These are phyloP conservation scores for Zaprionus lineosus DNA, from an alignment of 2,888 invertebrate species.

Conservation along the genomic window DNA sequence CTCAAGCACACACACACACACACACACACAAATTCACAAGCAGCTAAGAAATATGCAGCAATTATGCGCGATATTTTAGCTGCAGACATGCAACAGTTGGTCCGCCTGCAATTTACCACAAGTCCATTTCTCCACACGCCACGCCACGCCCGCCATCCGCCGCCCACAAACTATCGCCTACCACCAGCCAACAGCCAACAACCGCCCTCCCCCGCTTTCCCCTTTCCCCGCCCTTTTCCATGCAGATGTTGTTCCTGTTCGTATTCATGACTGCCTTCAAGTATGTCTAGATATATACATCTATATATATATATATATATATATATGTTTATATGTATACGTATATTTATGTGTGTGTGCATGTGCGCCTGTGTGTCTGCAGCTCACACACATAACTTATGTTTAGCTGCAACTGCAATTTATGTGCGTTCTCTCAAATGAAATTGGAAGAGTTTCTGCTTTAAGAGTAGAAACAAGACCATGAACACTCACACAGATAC, in stretches of 20 bases:
- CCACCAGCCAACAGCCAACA: too few species aligned
- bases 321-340: constrained; percentile 8
- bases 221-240: constrained; percentile 1
- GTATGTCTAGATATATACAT: constrained; percentile 7
- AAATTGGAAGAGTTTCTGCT: constrained; percentile 27
- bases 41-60: constrained; percentile 56
- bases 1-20: constrained; percentile 9
- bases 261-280: constrained; percentile 48
- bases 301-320: constrained; percentile 15
- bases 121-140: neutral
- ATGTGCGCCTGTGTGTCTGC: constrained; percentile 23
- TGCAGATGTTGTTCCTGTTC: constrained; percentile 49
- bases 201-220: too few species aligned
- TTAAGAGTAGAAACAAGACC: neutral
- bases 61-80: constrained; percentile 69
- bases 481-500: neutral
- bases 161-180: neutral
- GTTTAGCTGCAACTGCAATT: constrained; percentile 64
- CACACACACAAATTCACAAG: constrained; percentile 7
- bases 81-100: constrained; percentile 69
- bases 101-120: constrained; percentile 11
- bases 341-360: constrained; percentile 13
- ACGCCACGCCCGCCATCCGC: neutral
- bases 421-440: constrained; percentile 50
- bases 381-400: constrained; percentile 62